A percentile compares a stretch with the other conserved stretches of the same genome.
These are phyloP conservation scores for Lerema accius DNA, from an alignment of 1,140 invertebrate genomes.

Conservation along the genomic window DNA sequence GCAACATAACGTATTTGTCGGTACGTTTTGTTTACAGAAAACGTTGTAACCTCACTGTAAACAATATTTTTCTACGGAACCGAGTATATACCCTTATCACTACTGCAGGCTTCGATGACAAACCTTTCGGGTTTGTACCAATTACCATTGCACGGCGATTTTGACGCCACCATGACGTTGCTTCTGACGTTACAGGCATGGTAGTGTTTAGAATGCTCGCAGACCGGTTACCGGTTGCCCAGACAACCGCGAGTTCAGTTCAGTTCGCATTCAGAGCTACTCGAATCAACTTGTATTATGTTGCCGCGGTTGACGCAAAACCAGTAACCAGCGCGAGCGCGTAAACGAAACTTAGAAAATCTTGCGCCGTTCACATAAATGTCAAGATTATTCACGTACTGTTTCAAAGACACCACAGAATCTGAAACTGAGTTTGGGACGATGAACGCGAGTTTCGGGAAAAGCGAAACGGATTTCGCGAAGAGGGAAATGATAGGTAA, in stretches of 20 bases:
- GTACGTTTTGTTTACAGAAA: too few species aligned
- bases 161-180: slow-evolving; percentile 19
- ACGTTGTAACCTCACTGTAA: slow-evolving; percentile 1
- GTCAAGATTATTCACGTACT: slow-evolving; percentile 57
- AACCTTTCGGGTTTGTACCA: slow-evolving; percentile 11
- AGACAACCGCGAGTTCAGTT: slow-evolving; percentile 50
- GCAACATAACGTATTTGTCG: too few species aligned
- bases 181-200: slow-evolving; percentile 37
- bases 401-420: slow-evolving; percentile 43
- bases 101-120: background rate
- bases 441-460: slow-evolving; percentile 31
- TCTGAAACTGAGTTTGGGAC: slow-evolving; percentile 28
- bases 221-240: slow-evolving; percentile 58
- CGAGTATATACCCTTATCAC: background rate
- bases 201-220: slow-evolving; percentile 44
- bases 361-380: slow-evolving; percentile 37
- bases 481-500: slow-evolving; percentile 35
- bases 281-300: slow-evolving; percentile 64
- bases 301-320: slow-evolving; percentile 35
- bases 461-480: slow-evolving; percentile 36
- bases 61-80: too few species aligned
- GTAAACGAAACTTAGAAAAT: slow-evolving; percentile 37
- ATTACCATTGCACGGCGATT: slow-evolving; percentile 12
- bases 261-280: slow-evolving; percentile 56
- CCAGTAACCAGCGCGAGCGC: slow-evolving; percentile 40